phyloP scores from a whole-genome alignment of 2,113 vertebrate genomes.

The Oreotragus oreotragus region DNA sequence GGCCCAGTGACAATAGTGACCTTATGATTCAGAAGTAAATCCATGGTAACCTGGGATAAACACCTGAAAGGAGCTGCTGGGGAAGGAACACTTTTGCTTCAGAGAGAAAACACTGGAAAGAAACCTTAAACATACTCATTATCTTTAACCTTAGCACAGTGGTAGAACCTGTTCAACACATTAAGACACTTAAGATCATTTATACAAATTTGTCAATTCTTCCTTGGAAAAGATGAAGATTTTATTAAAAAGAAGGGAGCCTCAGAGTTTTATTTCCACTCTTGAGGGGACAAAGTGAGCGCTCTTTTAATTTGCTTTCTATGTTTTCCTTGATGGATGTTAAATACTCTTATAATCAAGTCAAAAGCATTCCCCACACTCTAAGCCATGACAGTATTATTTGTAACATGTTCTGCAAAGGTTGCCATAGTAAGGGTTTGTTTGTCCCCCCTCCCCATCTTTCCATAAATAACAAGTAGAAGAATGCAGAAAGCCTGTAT shows the following conservation, averaged over 20 bases:
- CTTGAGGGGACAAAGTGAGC: background rate
- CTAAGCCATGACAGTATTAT: constrained; percentile 24
- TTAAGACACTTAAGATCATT: background rate
- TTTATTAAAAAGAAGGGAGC: background rate
- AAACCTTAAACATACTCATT: background rate
- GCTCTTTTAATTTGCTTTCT: background rate
- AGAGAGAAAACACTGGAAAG: background rate
- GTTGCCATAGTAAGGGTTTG: constrained; percentile 65
- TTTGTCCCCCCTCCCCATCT: background rate
- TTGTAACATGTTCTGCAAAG: background rate
- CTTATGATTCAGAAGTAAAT: background rate
- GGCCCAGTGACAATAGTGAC: background rate
- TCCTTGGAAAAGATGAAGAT: background rate
- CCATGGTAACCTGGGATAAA: background rate
- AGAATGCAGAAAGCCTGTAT: background rate
- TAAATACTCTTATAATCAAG: constrained; percentile 45
- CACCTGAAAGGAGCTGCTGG: background rate
- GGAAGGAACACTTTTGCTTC: background rate
- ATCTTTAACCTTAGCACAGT: background rate
- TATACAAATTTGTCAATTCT: background rate
- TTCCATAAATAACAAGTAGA: constrained; percentile 57
- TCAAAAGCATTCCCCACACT: background rate
- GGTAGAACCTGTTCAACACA: background rate
- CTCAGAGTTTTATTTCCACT: constrained; percentile 5
- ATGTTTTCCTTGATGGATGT: background rate